phyloP scores from a whole-genome alignment of 2,797 vertebrate genomes.

The Eleutherodactylus coqui region DNA sequence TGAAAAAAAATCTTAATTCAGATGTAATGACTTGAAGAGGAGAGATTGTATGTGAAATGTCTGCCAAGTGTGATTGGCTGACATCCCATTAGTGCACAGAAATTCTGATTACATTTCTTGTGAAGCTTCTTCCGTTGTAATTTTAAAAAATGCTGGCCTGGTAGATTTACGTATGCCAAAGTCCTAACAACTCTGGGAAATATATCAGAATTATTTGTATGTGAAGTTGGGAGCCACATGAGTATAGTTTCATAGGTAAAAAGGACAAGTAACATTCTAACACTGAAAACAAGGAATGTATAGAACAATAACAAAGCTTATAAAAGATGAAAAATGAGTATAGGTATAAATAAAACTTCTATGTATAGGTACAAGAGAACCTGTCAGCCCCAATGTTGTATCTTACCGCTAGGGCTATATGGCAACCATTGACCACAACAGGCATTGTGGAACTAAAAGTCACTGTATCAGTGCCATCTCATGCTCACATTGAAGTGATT shows the following conservation, averaged over 20 bases:
- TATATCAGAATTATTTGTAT: background rate
- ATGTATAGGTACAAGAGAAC: too few species aligned
- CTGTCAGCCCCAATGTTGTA: too few species aligned
- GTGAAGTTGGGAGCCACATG: background rate
- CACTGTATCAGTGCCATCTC: too few species aligned
- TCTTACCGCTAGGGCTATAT: too few species aligned
- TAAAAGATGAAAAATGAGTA: too few species aligned
- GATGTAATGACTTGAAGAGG: constrained; percentile 23
- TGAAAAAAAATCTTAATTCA: constrained; percentile 27
- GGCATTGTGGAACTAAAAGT: too few species aligned
- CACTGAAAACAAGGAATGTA: background rate
- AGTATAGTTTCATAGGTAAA: background rate
- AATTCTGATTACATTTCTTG: constrained; percentile 41
- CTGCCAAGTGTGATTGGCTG: constrained; percentile 50
- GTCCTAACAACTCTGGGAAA: background rate
- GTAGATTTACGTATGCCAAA: constrained; percentile 2
- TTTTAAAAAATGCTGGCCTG: constrained; percentile 30
- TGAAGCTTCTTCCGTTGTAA: constrained; percentile 31
- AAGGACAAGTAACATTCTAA: background rate
- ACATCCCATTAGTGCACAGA: constrained; percentile 41
- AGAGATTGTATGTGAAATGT: constrained; percentile 25
- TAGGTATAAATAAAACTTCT: background rate
- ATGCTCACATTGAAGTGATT: too few species aligned
- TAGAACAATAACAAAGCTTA: background rate
- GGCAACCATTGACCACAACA: too few species aligned